phyloP scores from a whole-genome alignment of 2,797 vertebrate species.

The Eulemur rubriventer region DNA sequence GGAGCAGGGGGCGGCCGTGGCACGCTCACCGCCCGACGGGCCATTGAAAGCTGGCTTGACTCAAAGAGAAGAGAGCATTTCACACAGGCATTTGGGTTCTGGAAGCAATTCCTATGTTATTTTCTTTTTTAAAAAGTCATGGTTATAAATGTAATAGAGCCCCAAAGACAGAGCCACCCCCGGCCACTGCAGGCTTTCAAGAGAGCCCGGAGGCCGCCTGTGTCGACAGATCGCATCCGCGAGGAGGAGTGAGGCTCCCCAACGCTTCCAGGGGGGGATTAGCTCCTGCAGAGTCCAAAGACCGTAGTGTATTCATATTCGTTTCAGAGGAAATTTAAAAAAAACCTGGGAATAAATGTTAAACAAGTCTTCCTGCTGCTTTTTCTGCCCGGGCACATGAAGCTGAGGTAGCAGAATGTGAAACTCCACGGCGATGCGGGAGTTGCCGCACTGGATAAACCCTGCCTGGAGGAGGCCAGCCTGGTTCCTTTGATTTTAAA shows the following conservation, averaged over 20 bases:
- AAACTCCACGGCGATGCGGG: background rate
- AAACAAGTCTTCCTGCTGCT: constrained; percentile 65
- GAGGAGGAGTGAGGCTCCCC: constrained; percentile 54
- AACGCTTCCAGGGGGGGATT: constrained; percentile 66
- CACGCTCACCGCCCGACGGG: background rate
- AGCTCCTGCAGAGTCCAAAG: constrained; percentile 75
- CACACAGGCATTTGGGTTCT: constrained; percentile 61
- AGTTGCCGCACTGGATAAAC: background rate
- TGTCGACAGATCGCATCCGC: constrained; percentile 74
- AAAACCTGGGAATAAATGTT: constrained; percentile 72
- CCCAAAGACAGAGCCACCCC: background rate
- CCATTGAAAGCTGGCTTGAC: background rate
- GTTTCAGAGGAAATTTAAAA: constrained; percentile 78
- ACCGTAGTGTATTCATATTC: constrained; percentile 57
- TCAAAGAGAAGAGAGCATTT: constrained; percentile 13
- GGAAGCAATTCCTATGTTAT: constrained; percentile 71
- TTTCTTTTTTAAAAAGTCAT: constrained; percentile 61
- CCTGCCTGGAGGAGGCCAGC: background rate
- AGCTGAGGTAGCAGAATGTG: constrained; percentile 60
- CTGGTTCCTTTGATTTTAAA: constrained; percentile 17
- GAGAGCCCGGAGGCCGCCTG: constrained; percentile 47
- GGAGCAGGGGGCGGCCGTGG: background rate
- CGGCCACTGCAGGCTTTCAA: constrained; percentile 12
- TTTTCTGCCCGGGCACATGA: background rate
- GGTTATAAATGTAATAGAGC: constrained; percentile 59